These are phyloP conservation scores for Nothobranchius kuhntae DNA, from an alignment of 2,113 vertebrate genomes.

Conservation along the genomic window DNA sequence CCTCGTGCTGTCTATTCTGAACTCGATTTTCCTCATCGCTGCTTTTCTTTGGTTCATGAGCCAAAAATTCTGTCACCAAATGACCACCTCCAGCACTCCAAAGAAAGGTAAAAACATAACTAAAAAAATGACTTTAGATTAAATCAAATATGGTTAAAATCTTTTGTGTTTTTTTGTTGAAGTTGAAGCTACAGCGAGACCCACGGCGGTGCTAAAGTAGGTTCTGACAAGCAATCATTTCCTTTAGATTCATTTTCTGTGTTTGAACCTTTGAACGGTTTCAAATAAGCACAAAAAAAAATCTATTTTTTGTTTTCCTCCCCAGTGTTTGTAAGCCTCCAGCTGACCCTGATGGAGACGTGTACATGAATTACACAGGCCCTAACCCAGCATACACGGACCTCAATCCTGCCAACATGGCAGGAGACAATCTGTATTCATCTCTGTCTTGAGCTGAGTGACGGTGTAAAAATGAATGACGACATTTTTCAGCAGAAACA, in stretches of 20 bases:
- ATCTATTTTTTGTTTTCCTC: background rate
- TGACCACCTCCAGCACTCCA: background rate
- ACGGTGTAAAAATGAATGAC: background rate
- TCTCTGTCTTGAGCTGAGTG: slow-evolving; percentile 36
- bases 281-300: background rate
- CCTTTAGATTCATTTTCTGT: no score
- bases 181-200: slow-evolving; percentile 15
- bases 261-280: no score
- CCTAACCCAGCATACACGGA: slow-evolving; percentile 40
- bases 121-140: background rate
- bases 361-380: slow-evolving; percentile 67
- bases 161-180: background rate
- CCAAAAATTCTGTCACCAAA: background rate
- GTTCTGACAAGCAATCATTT: background rate
- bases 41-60: slow-evolving; percentile 26
- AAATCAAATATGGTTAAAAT: background rate
- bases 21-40: slow-evolving; percentile 20
- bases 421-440: slow-evolving; percentile 35
- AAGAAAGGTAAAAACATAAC: slow-evolving; percentile 39
- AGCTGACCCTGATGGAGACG: slow-evolving; percentile 10
- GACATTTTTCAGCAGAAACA: background rate
- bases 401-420: slow-evolving; percentile 33
- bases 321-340: slow-evolving; percentile 28
- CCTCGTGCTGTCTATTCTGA: slow-evolving; percentile 37
- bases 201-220: slow-evolving; percentile 52